Evolutionary conservation across 2,797 vertebrate genomes (phyloP).

Genomic region (Acrossocheilus wenchowensis): DNA sequence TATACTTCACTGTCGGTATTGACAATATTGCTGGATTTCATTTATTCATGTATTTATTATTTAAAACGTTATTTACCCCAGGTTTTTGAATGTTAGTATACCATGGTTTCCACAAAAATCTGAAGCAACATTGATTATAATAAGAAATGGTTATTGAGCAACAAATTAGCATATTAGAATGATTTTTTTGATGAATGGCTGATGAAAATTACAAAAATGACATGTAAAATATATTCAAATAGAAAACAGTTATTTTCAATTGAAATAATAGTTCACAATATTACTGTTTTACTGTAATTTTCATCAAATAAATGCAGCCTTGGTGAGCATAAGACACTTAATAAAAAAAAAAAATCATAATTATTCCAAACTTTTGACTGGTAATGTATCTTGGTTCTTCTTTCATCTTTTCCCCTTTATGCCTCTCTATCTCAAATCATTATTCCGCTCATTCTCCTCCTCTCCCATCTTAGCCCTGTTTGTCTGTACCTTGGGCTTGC

Average conservation of each 20-base stretch:
- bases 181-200: neutral
- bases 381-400: neutral
- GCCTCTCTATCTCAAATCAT: conserved; percentile 13
- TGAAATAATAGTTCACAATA: neutral
- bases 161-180: neutral
- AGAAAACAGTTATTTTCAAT: neutral
- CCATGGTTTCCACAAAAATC: neutral
- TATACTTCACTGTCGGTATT: neutral
- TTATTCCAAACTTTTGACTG: neutral
- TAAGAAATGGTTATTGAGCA: conserved; percentile 18
- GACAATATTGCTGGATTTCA: neutral
- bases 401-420: neutral
- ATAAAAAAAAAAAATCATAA: neutral
- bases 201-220: too few relatives aligned
- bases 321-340: neutral
- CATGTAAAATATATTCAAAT: too few relatives aligned
- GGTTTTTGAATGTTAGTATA: neutral
- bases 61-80: neutral
- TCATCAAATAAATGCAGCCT: neutral
- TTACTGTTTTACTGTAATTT: neutral
- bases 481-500: neutral
- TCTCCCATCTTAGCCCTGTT: neutral
- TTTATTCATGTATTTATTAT: neutral
- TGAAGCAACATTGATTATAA: neutral
- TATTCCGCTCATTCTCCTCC: neutral